phyloP scores from a whole-genome alignment of 2,113 vertebrate genomes.

The Tinamus guttatus region DNA sequence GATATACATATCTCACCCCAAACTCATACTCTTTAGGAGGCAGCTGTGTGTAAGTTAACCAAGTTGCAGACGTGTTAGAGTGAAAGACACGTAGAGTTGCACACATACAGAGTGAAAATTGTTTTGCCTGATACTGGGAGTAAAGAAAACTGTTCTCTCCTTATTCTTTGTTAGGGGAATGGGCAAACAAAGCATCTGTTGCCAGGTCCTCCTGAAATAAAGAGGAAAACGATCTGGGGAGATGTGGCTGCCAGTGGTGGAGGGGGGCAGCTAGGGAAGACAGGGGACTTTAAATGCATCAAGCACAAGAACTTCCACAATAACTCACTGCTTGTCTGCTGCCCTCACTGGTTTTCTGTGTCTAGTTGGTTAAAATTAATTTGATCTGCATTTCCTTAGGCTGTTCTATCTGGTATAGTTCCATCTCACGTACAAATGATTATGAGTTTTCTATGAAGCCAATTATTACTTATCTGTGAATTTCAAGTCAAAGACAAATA shows the following conservation, averaged over 20 bases:
- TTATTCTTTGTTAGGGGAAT: background rate
- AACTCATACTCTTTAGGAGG: background rate
- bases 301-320: background rate
- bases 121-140: background rate
- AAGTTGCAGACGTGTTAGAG: background rate
- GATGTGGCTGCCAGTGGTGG: background rate
- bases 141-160: background rate
- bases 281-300: background rate
- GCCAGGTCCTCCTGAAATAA: background rate
- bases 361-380: background rate
- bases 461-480: background rate
- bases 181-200: background rate
- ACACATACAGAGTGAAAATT: too few relatives aligned
- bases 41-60: background rate
- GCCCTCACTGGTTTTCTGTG: background rate
- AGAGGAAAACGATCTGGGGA: background rate
- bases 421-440: background rate
- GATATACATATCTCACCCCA: background rate
- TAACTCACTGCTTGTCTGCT: background rate
- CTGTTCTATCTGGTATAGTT: background rate
- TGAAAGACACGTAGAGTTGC: too few relatives aligned
- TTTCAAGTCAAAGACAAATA: slow-evolving; percentile 3
- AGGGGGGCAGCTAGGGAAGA: background rate
- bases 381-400: background rate
- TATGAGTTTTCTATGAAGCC: background rate